Evolutionary conservation across 2,888 invertebrate genomes (phyloP).

Genomic region (Hirtodrosophila cameraria): DNA sequence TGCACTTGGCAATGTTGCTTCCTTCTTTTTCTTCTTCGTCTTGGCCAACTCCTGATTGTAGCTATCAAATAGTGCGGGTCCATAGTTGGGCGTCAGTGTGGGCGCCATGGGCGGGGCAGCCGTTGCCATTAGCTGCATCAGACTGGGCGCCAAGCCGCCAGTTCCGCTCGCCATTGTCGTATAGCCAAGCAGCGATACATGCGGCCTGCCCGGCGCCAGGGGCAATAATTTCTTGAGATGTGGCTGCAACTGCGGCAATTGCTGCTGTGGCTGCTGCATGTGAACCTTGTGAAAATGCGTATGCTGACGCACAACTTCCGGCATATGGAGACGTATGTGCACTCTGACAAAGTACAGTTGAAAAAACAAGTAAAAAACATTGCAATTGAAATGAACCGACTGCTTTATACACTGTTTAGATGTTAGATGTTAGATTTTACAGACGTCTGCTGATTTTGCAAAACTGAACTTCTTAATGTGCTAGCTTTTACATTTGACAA

Average conservation of each 20-base stretch:
- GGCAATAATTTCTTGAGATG: constrained; percentile 17
- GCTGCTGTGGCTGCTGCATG: constrained; percentile 41
- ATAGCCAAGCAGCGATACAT: constrained; percentile 65
- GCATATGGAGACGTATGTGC: constrained; percentile 81
- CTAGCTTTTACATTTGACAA: too few relatives aligned
- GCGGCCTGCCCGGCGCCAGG: constrained; percentile 47
- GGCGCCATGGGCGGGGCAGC: constrained; percentile 53
- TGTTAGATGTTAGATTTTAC: too few relatives aligned
- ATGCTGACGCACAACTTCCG: constrained; percentile 71
- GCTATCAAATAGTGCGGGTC: constrained; percentile 71
- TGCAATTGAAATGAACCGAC: too few relatives aligned
- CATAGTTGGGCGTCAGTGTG: constrained; percentile 63
- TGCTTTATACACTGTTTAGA: too few relatives aligned
- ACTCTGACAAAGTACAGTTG: constrained; percentile 54
- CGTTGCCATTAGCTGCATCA: constrained; percentile 64
- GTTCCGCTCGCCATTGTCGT: constrained; percentile 61
- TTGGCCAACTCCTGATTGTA: constrained; percentile 36
- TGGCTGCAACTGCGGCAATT: constrained; percentile 9
- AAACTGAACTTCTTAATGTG: too few relatives aligned
- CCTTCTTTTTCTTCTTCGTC: constrained; percentile 5
- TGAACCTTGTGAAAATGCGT: constrained; percentile 72
- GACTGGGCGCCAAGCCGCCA: constrained; percentile 55
- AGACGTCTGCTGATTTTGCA: too few relatives aligned
- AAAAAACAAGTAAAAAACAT: too few relatives aligned
- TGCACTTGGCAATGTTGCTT: constrained; percentile 31